These are phyloP conservation scores for Phocoena sinus DNA, from an alignment of 2,113 vertebrate genomes.

Conservation along the genomic window DNA sequence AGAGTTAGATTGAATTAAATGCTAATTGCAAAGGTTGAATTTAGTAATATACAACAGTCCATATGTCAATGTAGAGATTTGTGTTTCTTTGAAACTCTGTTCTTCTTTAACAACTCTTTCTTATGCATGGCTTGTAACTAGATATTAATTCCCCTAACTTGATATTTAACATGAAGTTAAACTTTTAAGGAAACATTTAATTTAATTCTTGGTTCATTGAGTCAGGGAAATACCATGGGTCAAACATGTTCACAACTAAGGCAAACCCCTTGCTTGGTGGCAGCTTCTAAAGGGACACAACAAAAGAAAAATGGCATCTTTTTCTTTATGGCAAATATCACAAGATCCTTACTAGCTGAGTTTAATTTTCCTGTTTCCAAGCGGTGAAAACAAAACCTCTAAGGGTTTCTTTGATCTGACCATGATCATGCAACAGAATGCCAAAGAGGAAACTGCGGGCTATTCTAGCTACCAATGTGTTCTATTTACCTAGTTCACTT, in stretches of 20 bases:
- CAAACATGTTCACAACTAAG: not conserved
- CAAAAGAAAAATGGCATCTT: not conserved
- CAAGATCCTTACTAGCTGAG: not conserved
- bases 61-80: not conserved
- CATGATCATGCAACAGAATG: not conserved
- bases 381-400: not conserved
- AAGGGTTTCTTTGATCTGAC: not conserved
- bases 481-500: not conserved
- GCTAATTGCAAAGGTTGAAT: not conserved
- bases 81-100: not conserved
- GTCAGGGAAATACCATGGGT: not conserved
- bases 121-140: not conserved
- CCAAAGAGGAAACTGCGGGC: not conserved
- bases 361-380: slow-evolving; percentile 10
- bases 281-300: not conserved
- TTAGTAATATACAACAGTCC: not conserved
- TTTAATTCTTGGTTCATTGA: not conserved
- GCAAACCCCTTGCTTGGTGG: not conserved
- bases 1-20: not conserved
- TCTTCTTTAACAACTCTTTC: not conserved
- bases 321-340: not conserved
- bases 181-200: slow-evolving; percentile 25
- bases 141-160: not conserved
- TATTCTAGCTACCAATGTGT: not conserved
- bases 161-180: slow-evolving; percentile 4